Base-by-base conservation (phyloP, 2,888 invertebrate species). In the Cetonia aurata region DNA sequence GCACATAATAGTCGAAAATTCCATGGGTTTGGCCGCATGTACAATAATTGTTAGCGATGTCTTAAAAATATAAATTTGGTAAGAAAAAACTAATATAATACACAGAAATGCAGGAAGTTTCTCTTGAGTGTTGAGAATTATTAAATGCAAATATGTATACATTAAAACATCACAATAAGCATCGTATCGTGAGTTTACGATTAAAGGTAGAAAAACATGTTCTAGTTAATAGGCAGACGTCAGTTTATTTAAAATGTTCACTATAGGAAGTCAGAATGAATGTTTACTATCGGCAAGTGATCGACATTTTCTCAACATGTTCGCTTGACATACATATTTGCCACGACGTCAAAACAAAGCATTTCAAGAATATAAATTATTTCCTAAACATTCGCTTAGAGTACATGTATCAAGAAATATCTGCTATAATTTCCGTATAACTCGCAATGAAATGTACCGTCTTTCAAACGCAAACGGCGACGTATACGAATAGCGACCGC, bases 301-400 rank as follows among this genome's bases (percentile, higher is more conserved):
- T 65, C 31, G 37, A 65, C 50, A 65, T 15, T 65, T 52, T 65
- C 33, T 33, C 62, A 46, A 60, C 46, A 52, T 31, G 17, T 48
- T 13, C 19, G 25, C 42, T 17, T 17, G 57, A 42, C 57, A 57
- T 33, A 52, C 19, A 52, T 65, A 65, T 65, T 65, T 65, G 50
- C 62, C 46, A 2, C 17, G 17, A 50, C 62, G 62, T 65, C 62
- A 50, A 50, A 50, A 65, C 62, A 60, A 60, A 60, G 44, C 60
- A 46, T 46, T 13, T 44, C 44, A 46, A n/a, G 46, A 60, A 46
- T 25, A 60, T 60, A 60, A 60, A 60, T 60, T 60, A 48, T 46
- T 41, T n/a, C 50, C 33, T 65, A 33, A 10, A 50, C 17, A 65
- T 37, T 42, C n/a, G 44, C 6, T 8, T 10, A 10, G 37, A 37